phyloP scores from a whole-genome alignment of 1,140 invertebrate species.

The Meloidogyne hapla region DNA sequence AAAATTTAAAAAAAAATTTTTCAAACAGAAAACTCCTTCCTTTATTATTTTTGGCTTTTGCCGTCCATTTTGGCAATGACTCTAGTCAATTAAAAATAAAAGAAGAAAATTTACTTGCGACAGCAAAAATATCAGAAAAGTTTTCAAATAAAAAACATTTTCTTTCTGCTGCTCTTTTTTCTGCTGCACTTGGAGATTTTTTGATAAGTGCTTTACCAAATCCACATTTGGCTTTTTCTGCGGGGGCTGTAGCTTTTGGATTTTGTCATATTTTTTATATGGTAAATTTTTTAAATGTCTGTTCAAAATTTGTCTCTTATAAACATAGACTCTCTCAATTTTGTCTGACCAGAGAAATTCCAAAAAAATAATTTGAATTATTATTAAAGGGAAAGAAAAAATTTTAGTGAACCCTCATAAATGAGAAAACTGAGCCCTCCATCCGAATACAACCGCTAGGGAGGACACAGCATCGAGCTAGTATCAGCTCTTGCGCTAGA shows the following conservation, averaged over 20 bases:
- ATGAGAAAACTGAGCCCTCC: too few species aligned
- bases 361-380: too few species aligned
- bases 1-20: slow-evolving; percentile 18
- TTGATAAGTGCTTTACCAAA: slow-evolving; percentile 33
- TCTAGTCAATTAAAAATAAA: background rate
- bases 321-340: too few species aligned
- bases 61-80: slow-evolving; percentile 21
- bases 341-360: too few species aligned
- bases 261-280: slow-evolving; percentile 42
- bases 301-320: too few species aligned
- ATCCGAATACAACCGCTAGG: too few species aligned
- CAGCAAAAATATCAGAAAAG: background rate
- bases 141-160: slow-evolving; percentile 4
- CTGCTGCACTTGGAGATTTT: slow-evolving; percentile 36
- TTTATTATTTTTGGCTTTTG: slow-evolving; percentile 23
- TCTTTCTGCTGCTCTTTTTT: slow-evolving; percentile 23
- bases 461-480: too few species aligned
- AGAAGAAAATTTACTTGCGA: background rate
- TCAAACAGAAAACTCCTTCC: slow-evolving; percentile 31
- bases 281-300: slow-evolving; percentile 25
- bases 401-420: too few species aligned
- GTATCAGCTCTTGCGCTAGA: too few species aligned
- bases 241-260: slow-evolving; percentile 32
- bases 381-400: too few species aligned
- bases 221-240: slow-evolving; percentile 14